Evolutionary conservation across 2,797 vertebrate species (phyloP), one percentile per base, ranked within the genome.

Genomic region (Sebastes elongatus): DNA sequence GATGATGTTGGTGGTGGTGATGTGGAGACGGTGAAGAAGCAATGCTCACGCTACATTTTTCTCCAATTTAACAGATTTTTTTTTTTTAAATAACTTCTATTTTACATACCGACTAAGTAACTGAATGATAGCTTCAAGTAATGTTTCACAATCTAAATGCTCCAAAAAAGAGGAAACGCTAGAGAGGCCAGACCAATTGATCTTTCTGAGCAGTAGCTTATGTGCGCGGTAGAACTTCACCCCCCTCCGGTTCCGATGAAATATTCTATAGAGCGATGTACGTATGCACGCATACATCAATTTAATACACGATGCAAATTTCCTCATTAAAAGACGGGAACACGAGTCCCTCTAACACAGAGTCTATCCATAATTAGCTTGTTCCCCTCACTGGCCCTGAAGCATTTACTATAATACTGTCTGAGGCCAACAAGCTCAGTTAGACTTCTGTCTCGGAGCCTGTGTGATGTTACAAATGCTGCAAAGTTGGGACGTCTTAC

Each of bases 241-340:
- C 89, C 87, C 88, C 88, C 87, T 83, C 78, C 84, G 83, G 86
- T 89, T 93, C 76, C 74, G 88, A 57, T 82, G 80, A 89, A 89
- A 90, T 84, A 82, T 91, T 93, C 89, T 88, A 87, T 94, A 91
- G 95, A 89, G 88, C 77, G 72, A 88, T 89, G 83, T 86, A 42
- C 38, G 38, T 16, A 85, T 88, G 76, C 89, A 85, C 81, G 86
- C 91, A 95, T 96, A 92, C 88, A 98, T 98, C 96, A 97, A 90
- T 94, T 95, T 98, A 97, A 99, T 97, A 97, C 96, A 96, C 95
- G 96, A 97, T 97, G 97, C 96, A 97, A 97, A 97, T 97, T 95
- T 96, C 93, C 96, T 98, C 97, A 98, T 99, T 98, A 97, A 18
- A 93, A 95, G 93, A 90, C 74, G 55, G 88, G 90, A 88, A 88